Percentiles rank a stretch among this genome's conserved stretches.
phyloP scores from a whole-genome alignment of 1,140 invertebrate genomes.

The Meloidogyne chitwoodi region DNA sequence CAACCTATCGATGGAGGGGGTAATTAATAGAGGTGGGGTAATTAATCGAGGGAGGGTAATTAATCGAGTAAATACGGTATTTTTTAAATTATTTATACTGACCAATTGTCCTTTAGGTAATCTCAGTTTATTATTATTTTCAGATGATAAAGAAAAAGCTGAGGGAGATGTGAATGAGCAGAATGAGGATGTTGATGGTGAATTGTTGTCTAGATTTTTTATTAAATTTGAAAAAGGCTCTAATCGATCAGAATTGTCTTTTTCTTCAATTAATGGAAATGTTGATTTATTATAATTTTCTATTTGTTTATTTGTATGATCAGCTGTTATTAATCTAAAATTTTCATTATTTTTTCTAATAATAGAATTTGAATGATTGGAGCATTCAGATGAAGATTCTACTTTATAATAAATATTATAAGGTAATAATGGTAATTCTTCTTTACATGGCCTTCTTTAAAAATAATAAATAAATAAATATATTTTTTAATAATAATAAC shows the following conservation, averaged over 20 bases:
- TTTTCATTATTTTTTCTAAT: not conserved
- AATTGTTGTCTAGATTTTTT: too few relatives aligned
- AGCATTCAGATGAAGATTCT: constrained; percentile 24
- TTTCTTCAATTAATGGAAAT: not conserved
- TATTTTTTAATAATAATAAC: not conserved
- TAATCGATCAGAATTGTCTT: not conserved
- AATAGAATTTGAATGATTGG: not conserved
- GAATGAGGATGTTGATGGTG: too few relatives aligned
- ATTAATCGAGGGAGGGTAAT: too few relatives aligned
- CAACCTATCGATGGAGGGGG: too few relatives aligned
- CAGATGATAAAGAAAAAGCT: too few relatives aligned
- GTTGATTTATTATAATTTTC: not conserved
- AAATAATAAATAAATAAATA: not conserved
- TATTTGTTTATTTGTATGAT: not conserved
- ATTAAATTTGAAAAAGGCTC: too few relatives aligned
- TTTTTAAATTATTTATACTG: too few relatives aligned
- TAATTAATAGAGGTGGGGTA: too few relatives aligned
- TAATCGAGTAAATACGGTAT: too few relatives aligned
- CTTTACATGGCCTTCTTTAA: constrained; percentile 35
- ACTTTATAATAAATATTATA: constrained; percentile 45
- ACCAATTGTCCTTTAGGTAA: too few relatives aligned
- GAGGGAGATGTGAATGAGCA: too few relatives aligned
- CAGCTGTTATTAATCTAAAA: not conserved
- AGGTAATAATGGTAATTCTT: constrained; percentile 39
- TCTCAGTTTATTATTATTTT: too few relatives aligned